Evolutionary conservation across 1,140 invertebrate genomes (phyloP).

Genomic region (Physella acuta): DNA sequence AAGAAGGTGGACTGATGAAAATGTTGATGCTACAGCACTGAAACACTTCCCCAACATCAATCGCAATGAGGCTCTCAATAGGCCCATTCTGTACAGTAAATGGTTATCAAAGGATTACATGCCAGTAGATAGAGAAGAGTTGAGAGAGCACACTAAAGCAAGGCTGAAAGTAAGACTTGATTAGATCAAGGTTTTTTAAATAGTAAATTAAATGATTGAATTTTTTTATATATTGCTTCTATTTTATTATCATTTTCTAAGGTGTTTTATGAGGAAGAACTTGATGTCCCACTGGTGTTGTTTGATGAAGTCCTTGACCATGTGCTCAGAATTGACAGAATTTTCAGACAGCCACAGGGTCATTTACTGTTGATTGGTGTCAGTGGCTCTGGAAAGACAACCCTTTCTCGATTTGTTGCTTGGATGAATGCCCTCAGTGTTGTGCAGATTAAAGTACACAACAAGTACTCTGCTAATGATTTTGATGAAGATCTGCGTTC

Average conservation of each 20-base stretch:
- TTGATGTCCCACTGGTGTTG: constrained; percentile 95
- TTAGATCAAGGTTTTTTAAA: background rate
- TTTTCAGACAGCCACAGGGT: constrained; percentile 94
- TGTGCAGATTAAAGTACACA: constrained; percentile 90
- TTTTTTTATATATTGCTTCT: background rate
- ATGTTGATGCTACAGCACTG: constrained; percentile 89
- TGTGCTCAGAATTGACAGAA: constrained; percentile 95
- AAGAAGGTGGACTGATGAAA: constrained; percentile 96
- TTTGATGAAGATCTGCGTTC: constrained; percentile 97
- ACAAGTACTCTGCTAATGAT: constrained; percentile 97
- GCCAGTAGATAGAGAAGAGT: constrained; percentile 90
- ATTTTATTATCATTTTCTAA: constrained; percentile 42
- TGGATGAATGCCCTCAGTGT: constrained; percentile 99
- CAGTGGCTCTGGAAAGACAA: constrained; percentile 96
- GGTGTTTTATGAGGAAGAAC: constrained; percentile 99
- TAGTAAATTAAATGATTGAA: background rate
- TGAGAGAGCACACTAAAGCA: constrained; percentile 95
- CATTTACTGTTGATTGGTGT: constrained; percentile 86
- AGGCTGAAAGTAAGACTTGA: constrained; percentile 75
- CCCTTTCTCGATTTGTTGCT: constrained; percentile 95
- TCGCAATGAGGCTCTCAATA: constrained; percentile 77
- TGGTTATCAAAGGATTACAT: constrained; percentile 99
- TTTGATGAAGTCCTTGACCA: constrained; percentile 99
- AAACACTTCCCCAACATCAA: constrained; percentile 95
- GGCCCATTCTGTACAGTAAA: constrained; percentile 97